Base-by-base conservation (phyloP, 2,888 invertebrate genomes). In the Cactoblastis cactorum region DNA sequence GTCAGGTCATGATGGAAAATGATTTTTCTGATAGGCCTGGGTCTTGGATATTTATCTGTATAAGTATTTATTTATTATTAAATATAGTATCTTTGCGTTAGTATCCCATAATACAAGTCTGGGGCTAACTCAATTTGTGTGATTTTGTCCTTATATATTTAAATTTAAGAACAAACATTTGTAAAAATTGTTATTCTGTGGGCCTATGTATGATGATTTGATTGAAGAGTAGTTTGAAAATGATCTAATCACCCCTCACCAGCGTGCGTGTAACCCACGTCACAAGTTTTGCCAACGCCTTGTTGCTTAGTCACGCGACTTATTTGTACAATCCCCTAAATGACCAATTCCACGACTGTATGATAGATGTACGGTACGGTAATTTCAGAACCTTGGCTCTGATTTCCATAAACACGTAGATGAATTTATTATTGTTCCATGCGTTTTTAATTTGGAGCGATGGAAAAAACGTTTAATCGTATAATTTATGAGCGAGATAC, bases 241-340 rank as follows among this genome's bases (percentile, higher is more conserved):
- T 28, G 28, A 28, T 28, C 28, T 8, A 4, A 6, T 11, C 1
- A 67, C 63, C 62, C 65, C 66, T 61, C 59, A 58, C 62, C 22
- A 22, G 75, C 73, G 61, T 63, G 75, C 67, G 63, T 15, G 11
- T 14, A 53, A 60, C 56, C 65, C 61, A 55, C 67, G 67, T 71
- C 76, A 75, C 74, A 72, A 66, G 60, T 74, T 73, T 74, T 64
- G 81, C 77, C 79, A 75, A 80, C 82, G 81, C 82, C 84, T 79
- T 65, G 73, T 72, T 71, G 73, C 74, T 57, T 52, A 65, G 81
- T 80, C 83, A 83, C 83, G 83, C 82, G 57, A 81, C 61, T 62
- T 67, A 69, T 74, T 67, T 71, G 65, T 65, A 67, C 77, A 80
- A 82, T 81, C 79, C 67, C 47, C 71, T 69, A 80, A 81, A 83